phyloP scores from a whole-genome alignment of 2,888 invertebrate species.

The Drosophila paranaensis region DNA sequence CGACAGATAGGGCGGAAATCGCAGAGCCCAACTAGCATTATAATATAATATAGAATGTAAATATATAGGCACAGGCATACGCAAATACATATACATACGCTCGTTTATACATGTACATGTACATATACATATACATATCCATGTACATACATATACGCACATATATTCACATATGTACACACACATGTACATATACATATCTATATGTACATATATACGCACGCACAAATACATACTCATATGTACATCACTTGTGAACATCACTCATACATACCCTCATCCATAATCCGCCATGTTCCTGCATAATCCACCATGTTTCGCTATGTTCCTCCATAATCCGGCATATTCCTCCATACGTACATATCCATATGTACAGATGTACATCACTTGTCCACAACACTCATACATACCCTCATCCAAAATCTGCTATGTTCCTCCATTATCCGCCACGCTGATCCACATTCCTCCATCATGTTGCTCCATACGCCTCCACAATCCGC shows the following conservation, averaged over 20 bases:
- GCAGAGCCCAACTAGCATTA: background rate
- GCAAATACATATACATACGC: background rate
- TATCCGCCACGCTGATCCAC: no score
- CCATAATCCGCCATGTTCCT: background rate
- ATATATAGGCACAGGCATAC: background rate
- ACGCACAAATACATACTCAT: background rate
- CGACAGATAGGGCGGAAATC: no score
- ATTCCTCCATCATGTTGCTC: no score
- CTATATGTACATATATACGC: background rate
- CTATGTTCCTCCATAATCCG: background rate
- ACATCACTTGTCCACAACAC: no score
- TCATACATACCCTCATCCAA: background rate
- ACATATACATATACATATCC: background rate
- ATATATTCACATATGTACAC: background rate
- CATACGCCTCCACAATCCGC: no score
- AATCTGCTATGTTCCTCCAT: no score
- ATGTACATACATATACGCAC: background rate
- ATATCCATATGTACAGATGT: background rate
- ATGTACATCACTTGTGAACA: background rate
- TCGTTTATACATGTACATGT: background rate
- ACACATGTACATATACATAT: background rate
- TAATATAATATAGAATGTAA: background rate
- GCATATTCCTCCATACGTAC: background rate
- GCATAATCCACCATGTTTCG: no score
- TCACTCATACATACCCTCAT: background rate